These are phyloP conservation scores for Baccha elongata DNA, from an alignment of 2,888 invertebrate species.

Conservation along the genomic window DNA sequence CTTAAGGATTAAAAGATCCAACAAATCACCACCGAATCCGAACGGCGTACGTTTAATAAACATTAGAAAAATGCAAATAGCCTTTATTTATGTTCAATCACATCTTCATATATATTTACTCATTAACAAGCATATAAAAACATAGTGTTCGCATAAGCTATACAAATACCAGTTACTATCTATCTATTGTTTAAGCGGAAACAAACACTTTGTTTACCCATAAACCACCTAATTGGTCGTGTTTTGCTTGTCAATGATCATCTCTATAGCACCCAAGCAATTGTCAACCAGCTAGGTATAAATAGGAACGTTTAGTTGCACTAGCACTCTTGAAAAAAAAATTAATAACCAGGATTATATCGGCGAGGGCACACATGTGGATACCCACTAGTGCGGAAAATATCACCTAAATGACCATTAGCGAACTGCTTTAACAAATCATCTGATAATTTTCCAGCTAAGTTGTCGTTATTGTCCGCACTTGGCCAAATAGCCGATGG, in stretches of 20 bases:
- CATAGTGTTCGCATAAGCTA: no score
- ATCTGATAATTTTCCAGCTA: conserved; percentile 71
- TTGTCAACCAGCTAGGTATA: conserved; percentile 43
- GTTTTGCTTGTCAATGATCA: conserved; percentile 45
- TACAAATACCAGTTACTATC: no score
- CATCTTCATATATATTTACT: no score
- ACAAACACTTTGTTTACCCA: conserved; percentile 36
- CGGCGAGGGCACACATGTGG: conserved; percentile 41
- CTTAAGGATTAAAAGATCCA: no score
- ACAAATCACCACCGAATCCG: no score
- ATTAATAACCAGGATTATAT: conserved; percentile 72
- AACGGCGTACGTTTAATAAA: no score
- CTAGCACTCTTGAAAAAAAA: conserved; percentile 42
- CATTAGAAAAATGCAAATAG: no score
- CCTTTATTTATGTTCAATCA: no score
- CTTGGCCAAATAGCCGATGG: conserved; percentile 41
- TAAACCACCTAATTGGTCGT: conserved; percentile 67
- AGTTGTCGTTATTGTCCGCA: conserved; percentile 41
- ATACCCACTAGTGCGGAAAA: conserved; percentile 75
- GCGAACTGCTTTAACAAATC: conserved; percentile 72
- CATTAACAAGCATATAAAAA: no score
- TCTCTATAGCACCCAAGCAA: conserved; percentile 26
- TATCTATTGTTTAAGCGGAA: no score
- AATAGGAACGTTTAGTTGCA: not conserved
- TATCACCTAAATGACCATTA: conserved; percentile 80